phyloP scores from a whole-genome alignment of 2,797 vertebrate species.

The Pangasius larnaudii region DNA sequence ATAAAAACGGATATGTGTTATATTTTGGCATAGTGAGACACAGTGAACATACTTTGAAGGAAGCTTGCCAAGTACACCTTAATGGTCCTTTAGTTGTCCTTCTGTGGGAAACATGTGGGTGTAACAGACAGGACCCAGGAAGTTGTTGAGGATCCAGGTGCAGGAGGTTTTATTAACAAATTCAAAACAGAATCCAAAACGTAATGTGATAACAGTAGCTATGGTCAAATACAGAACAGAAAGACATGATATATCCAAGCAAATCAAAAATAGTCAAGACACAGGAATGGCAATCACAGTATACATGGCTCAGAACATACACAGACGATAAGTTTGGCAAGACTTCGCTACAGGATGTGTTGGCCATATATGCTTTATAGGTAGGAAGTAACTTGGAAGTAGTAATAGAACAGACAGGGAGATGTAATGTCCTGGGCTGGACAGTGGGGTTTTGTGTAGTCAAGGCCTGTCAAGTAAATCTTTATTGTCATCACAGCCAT shows the following conservation, averaged over 20 bases:
- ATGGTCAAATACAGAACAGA: not conserved
- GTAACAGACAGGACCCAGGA: not conserved
- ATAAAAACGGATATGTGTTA: not conserved
- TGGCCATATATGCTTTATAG: not conserved
- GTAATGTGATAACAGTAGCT: not conserved
- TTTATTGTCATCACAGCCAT: not conserved
- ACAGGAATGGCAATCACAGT: not conserved
- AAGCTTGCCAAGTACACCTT: not conserved
- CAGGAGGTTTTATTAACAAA: not conserved
- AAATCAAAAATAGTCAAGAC: not conserved
- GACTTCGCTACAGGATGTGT: not conserved
- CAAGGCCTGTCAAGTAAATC: not conserved
- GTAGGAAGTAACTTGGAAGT: not conserved
- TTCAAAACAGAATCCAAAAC: not conserved
- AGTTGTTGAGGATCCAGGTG: too few species aligned
- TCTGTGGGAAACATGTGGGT: not conserved
- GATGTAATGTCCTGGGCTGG: not conserved
- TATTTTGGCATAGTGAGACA: not conserved
- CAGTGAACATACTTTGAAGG: not conserved
- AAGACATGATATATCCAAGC: not conserved
- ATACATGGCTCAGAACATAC: not conserved
- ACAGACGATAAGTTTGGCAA: not conserved
- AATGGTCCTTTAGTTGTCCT: not conserved
- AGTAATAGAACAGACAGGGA: not conserved
- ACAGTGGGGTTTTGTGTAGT: not conserved